Evolutionary conservation across 1,140 invertebrate species (phyloP).

Genomic region (Lepidurus packardi): DNA sequence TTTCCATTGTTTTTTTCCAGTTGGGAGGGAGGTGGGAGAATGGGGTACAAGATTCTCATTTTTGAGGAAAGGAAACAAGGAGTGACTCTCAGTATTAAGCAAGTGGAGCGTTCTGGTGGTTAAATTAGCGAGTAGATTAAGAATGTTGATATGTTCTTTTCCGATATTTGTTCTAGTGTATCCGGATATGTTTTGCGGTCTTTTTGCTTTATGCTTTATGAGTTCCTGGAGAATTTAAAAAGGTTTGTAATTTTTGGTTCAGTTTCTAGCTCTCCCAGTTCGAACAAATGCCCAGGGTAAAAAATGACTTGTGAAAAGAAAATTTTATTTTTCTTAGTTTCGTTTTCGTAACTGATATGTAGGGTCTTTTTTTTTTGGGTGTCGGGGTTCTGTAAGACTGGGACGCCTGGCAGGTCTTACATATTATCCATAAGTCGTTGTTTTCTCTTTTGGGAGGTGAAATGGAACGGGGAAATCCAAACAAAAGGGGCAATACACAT

Average conservation of each 20-base stretch:
- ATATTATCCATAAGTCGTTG: background rate
- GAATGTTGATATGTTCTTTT: background rate
- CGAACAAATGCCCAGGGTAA: background rate
- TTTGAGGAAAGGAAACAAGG: no score
- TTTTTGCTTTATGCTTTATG: background rate
- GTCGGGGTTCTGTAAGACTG: background rate
- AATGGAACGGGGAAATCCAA: background rate
- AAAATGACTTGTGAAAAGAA: background rate
- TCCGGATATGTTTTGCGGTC: background rate
- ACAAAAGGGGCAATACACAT: constrained; percentile 6
- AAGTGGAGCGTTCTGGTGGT: background rate
- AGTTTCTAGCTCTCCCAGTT: background rate
- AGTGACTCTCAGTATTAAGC: background rate
- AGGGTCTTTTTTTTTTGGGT: background rate
- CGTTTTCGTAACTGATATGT: background rate
- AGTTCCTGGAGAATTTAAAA: background rate
- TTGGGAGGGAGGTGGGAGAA: background rate
- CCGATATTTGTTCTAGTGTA: background rate
- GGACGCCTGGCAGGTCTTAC: background rate
- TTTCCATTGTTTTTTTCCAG: background rate
- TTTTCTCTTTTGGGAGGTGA: background rate
- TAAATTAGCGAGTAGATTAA: background rate
- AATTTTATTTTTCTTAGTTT: background rate
- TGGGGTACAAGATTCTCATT: background rate
- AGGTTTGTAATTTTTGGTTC: background rate